Conservation (phyloP, 2,888 invertebrate species). For the Agrotis segetum region DNA sequence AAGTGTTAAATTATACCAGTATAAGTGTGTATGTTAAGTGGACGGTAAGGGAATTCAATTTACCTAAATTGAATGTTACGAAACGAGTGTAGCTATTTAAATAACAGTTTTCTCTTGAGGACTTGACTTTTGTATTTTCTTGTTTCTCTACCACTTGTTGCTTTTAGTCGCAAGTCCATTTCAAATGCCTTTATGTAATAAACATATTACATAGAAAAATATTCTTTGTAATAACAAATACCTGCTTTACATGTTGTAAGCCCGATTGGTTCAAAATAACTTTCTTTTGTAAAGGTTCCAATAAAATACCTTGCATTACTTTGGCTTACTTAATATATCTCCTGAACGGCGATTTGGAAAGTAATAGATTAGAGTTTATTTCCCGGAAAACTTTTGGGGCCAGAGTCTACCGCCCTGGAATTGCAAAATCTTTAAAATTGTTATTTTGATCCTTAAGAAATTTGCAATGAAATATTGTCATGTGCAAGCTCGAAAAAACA, state of each 20-base stretch:
- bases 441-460: constrained; percentile 3
- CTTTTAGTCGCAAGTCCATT: constrained; percentile 17
- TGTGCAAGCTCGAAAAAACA: neutral
- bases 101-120: constrained; percentile 24
- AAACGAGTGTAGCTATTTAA: constrained; percentile 29
- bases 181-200: constrained; percentile 12
- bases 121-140: constrained; percentile 21
- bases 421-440: neutral
- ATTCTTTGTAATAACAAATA: constrained; percentile 12
- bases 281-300: neutral
- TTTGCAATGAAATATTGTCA: neutral
- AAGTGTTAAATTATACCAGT: neutral
- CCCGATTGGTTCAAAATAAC: neutral
- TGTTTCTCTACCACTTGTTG: constrained; percentile 37
- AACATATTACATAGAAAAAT: neutral
- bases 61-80: constrained; percentile 26
- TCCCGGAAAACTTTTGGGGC: neutral
- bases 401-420: neutral
- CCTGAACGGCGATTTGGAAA: constrained; percentile 4
- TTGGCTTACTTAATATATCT: constrained; percentile 15
- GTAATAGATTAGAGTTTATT: constrained; percentile 9
- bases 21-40: constrained; percentile 7
- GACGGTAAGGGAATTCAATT: constrained; percentile 35
- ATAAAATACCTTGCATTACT: constrained; percentile 12
- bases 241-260: neutral